phyloP scores from a whole-genome alignment of 2,888 invertebrate genomes.

The Pachliopta kotzebuea region DNA sequence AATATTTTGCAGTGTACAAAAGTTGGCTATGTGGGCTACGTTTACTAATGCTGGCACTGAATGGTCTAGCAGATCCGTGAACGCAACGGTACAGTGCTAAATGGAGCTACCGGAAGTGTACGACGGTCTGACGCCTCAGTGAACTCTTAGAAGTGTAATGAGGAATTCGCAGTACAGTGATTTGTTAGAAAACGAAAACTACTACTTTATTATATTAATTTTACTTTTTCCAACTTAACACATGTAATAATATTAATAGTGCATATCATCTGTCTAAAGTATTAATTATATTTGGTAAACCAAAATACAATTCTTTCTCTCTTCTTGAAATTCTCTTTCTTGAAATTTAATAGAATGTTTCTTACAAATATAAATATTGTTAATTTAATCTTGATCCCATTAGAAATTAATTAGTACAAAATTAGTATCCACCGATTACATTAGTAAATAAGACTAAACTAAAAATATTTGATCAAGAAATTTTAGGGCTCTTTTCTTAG shows the following conservation, averaged over 20 bases:
- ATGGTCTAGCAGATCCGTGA: constrained; percentile 13
- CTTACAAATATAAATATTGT: too few species aligned
- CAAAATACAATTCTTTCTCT: too few species aligned
- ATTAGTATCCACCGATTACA: too few species aligned
- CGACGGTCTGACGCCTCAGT: constrained; percentile 1
- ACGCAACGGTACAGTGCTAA: constrained; percentile 18
- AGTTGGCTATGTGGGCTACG: not conserved
- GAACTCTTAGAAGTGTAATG: not conserved
- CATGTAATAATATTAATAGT: not conserved
- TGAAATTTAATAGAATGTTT: too few species aligned
- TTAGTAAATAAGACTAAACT: too few species aligned
- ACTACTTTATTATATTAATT: not conserved
- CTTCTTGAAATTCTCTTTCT: too few species aligned
- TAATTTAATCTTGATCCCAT: too few species aligned
- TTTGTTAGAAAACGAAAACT: not conserved
- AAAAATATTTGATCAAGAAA: too few species aligned
- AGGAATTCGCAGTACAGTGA: not conserved
- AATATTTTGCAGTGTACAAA: constrained; percentile 1
- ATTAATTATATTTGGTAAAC: too few species aligned
- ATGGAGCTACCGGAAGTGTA: constrained; percentile 5
- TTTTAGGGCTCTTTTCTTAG: too few species aligned
- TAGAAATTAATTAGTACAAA: too few species aligned
- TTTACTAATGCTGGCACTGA: constrained; percentile 6
- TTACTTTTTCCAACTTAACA: not conserved
- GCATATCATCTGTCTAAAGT: too few species aligned